Evolutionary conservation across 2,113 vertebrate species (phyloP).

Genomic region (Brachyhypopomus gauderio): DNA sequence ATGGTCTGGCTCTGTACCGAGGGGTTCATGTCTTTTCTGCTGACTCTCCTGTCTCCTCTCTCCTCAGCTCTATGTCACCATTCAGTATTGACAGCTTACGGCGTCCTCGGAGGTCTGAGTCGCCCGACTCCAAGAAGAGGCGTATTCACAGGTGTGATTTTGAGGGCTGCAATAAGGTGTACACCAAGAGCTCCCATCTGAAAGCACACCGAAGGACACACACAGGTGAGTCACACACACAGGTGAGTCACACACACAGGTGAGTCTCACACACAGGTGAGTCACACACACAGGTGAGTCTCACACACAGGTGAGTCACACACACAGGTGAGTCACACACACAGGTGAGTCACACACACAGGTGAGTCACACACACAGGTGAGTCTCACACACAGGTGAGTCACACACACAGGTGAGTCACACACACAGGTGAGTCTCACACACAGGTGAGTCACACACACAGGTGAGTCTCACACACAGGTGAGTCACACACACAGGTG

Average conservation of each 20-base stretch:
- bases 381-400: constrained; percentile 92
- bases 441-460: constrained; percentile 97
- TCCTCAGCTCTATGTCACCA: constrained; percentile 89
- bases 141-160: constrained; percentile 99
- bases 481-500: constrained; percentile 97
- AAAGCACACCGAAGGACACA: constrained; percentile 98
- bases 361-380: constrained; percentile 98
- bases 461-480: constrained; percentile 96
- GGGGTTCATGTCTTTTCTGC: neutral
- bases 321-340: constrained; percentile 97
- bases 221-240: constrained; percentile 79
- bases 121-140: constrained; percentile 95
- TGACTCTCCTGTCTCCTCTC: constrained; percentile 55
- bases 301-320: constrained; percentile 96
- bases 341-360: constrained; percentile 98
- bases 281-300: constrained; percentile 96
- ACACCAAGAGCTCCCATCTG: constrained; percentile 99
- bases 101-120: constrained; percentile 92
- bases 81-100: constrained; percentile 99
- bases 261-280: constrained; percentile 94
- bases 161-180: constrained; percentile 99
- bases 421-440: constrained; percentile 95
- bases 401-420: constrained; percentile 98
- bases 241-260: constrained; percentile 96
- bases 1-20: neutral